A percentile compares a stretch with the other conserved stretches of the same genome.
Evolutionary conservation across 30 jellyfish, hydroid and myxozoan species (phyloP).

Genomic region (Clytia hemisphaerica): DNA sequence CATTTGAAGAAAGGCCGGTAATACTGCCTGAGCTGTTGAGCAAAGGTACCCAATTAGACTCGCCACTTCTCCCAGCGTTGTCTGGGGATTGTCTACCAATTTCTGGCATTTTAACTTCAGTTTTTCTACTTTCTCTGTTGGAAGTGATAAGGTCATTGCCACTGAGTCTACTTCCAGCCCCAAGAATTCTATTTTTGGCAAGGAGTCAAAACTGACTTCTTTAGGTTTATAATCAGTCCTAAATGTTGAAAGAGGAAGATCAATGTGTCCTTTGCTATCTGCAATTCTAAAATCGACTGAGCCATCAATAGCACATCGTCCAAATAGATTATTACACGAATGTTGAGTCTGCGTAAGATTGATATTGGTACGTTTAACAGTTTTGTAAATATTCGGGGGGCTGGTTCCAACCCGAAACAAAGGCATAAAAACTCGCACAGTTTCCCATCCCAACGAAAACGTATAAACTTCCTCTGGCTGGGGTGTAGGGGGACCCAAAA

Average conservation of each 20-base stretch:
- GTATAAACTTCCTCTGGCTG: constrained; percentile 1
- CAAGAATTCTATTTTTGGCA: constrained; percentile 27
- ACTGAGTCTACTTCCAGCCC: constrained; percentile 35
- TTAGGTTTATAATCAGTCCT: constrained; percentile 13
- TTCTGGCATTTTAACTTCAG: constrained; percentile 14
- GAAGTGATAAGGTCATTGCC: constrained; percentile 8
- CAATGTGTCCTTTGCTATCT: no score
- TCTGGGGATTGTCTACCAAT: not conserved
- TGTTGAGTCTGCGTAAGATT: not conserved
- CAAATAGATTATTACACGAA: not conserved
- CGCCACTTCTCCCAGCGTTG: constrained; percentile 10
- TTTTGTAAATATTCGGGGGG: constrained; percentile 10
- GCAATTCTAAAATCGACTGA: no score
- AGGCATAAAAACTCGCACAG: constrained; percentile 15
- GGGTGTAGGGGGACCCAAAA: constrained; percentile 15
- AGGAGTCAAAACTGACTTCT: constrained; percentile 25
- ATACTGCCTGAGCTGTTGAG: constrained; percentile 43
- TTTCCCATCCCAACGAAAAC: constrained; percentile 15
- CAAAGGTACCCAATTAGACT: constrained; percentile 23
- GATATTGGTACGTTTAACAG: no score
- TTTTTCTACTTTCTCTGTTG: constrained; percentile 12
- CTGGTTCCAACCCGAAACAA: constrained; percentile 19
- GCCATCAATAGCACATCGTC: constrained; percentile 9
- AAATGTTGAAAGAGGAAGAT: constrained; percentile 30
- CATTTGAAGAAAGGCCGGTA: constrained; percentile 10